Percentiles rank a stretch among this genome's conserved stretches.
phyloP scores from a whole-genome alignment of 2,797 vertebrate species.

The Artibeus jamaicensis region DNA sequence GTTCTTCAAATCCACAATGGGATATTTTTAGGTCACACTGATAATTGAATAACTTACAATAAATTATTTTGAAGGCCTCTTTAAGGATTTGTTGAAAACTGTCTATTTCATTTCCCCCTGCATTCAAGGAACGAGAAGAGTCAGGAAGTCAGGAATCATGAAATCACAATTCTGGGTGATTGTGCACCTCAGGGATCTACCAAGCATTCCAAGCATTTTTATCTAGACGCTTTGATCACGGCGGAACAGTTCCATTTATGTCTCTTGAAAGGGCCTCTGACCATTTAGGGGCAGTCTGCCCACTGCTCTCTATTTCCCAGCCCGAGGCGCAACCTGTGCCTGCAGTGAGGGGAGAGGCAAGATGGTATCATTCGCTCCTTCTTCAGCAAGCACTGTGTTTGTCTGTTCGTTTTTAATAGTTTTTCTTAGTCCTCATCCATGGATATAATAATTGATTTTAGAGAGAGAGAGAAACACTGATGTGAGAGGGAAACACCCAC shows the following conservation, averaged over 20 bases:
- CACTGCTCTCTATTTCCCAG: not conserved
- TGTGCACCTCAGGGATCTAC: not conserved
- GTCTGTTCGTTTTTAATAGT: not conserved
- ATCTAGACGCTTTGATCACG: not conserved
- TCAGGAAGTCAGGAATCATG: not conserved
- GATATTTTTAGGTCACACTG: not conserved
- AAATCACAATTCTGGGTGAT: not conserved
- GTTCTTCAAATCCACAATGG: not conserved
- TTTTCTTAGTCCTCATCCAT: not conserved
- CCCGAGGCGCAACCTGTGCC: not conserved
- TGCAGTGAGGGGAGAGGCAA: not conserved
- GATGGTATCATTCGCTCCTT: not conserved
- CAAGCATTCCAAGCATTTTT: not conserved
- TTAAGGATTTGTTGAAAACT: slow-evolving; percentile 21
- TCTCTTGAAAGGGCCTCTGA: not conserved
- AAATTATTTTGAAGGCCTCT: slow-evolving; percentile 9
- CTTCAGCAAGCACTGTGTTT: not conserved
- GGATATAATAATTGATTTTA: not conserved
- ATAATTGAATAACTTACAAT: not conserved
- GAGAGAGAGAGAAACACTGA: too few species aligned
- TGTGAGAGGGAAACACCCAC: too few species aligned
- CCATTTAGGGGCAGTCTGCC: not conserved
- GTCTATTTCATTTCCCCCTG: not conserved
- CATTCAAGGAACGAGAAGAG: slow-evolving; percentile 11
- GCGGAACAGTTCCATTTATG: not conserved